phyloP scores from a whole-genome alignment of 2,797 vertebrate species.

The Acrocephalus scirpaceus region DNA sequence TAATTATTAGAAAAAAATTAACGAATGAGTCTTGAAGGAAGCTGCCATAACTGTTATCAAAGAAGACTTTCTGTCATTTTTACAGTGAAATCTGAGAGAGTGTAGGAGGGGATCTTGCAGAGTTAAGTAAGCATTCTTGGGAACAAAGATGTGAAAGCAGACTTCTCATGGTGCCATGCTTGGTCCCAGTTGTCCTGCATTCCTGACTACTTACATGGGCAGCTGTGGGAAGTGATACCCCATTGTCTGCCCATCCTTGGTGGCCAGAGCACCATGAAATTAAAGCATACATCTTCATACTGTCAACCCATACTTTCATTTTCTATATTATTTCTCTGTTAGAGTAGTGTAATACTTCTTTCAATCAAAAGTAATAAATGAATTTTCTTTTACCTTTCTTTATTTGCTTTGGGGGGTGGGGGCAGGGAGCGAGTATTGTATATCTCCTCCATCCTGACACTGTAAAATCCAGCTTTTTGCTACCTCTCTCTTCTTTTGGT shows the following conservation, averaged over 20 bases:
- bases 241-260: background rate
- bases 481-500: background rate
- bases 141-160: background rate
- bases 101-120: background rate
- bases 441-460: background rate
- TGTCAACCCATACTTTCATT: background rate
- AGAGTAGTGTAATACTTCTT: background rate
- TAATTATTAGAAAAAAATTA: slow-evolving; percentile 12
- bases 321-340: background rate
- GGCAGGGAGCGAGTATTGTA: background rate
- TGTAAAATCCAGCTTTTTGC: background rate
- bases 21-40: background rate
- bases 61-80: background rate
- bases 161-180: background rate
- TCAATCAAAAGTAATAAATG: background rate
- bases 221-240: background rate
- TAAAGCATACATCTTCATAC: background rate
- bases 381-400: background rate
- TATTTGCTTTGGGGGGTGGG: background rate
- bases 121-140: background rate
- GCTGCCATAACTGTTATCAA: background rate
- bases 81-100: background rate
- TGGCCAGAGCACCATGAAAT: background rate
- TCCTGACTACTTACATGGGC: background rate
- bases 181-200: background rate